Evolutionary conservation across 2,797 vertebrate genomes (phyloP).

Genomic region (Siniperca scherzeri): DNA sequence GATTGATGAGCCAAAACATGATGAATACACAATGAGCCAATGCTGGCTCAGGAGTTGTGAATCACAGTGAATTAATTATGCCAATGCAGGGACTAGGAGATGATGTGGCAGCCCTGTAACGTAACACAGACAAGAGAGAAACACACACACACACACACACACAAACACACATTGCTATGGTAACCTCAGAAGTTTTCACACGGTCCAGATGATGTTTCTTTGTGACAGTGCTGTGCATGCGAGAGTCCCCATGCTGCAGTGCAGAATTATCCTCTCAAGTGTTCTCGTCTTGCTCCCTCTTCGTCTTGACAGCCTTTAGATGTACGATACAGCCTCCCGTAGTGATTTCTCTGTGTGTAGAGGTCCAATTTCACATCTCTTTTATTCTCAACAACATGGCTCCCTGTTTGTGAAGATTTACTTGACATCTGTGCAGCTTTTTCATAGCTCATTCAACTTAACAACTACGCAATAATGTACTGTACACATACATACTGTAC

Average conservation of each 20-base stretch:
- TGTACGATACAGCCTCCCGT: conserved; percentile 46
- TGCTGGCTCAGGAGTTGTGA: conserved; percentile 66
- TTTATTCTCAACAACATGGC: conserved; percentile 39
- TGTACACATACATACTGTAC: background rate
- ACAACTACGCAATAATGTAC: background rate
- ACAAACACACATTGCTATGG: conserved; percentile 68
- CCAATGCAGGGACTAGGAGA: conserved; percentile 55
- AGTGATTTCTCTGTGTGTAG: conserved; percentile 44
- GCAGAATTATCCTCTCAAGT: conserved; percentile 70
- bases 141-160: conserved; percentile 23
- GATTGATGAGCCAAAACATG: conserved; percentile 62
- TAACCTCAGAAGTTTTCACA: conserved; percentile 80
- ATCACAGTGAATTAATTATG: conserved; percentile 77
- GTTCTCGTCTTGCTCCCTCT: conserved; percentile 52
- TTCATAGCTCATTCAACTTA: conserved; percentile 32
- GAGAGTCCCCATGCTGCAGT: conserved; percentile 56
- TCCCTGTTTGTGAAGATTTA: conserved; percentile 55
- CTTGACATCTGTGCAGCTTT: conserved; percentile 36
- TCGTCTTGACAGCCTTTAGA: conserved; percentile 63
- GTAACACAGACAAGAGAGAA: conserved; percentile 6
- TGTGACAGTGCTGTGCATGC: conserved; percentile 63
- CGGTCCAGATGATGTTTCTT: conserved; percentile 75
- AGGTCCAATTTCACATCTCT: conserved; percentile 63
- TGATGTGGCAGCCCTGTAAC: conserved; percentile 60
- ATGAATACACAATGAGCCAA: conserved; percentile 61